These are phyloP conservation scores for Aegithalos caudatus DNA, from an alignment of 2,113 vertebrate species.

Conservation along the genomic window DNA sequence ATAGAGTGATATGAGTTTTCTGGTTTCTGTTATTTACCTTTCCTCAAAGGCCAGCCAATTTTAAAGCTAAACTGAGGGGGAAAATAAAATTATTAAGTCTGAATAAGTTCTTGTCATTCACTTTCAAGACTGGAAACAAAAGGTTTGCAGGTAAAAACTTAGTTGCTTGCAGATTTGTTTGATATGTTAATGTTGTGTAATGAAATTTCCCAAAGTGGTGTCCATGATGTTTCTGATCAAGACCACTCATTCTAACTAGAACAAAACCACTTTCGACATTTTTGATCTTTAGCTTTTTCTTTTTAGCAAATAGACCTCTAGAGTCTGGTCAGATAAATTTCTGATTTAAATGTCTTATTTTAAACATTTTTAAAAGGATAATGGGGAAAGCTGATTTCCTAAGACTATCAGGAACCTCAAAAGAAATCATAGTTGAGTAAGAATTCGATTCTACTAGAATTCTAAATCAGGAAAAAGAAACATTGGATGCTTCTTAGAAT, in stretches of 20 bases:
- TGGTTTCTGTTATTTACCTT: background rate
- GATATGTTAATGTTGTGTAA: background rate
- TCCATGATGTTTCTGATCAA: background rate
- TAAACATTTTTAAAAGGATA: background rate
- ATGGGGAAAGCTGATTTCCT: background rate
- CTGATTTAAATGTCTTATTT: background rate
- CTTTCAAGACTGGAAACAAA: background rate
- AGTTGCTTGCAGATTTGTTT: background rate
- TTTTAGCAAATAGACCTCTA: background rate
- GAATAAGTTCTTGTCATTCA: background rate
- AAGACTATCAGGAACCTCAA: background rate
- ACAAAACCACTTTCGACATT: background rate
- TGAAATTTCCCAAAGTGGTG: background rate
- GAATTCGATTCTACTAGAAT: background rate
- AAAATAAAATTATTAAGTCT: background rate
- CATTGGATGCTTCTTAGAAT: background rate
- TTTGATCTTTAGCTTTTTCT: background rate
- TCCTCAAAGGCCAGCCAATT: background rate
- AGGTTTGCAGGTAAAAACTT: background rate
- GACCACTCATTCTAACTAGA: background rate
- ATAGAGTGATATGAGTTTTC: background rate
- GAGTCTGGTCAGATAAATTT: background rate
- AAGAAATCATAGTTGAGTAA: background rate
- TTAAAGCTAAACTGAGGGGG: background rate
- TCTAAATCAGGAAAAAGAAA: background rate